Evolutionary conservation across 2,888 invertebrate genomes (phyloP), one percentile per base, ranked within the genome.

Genomic region (Chymomyza caudatula): DNA sequence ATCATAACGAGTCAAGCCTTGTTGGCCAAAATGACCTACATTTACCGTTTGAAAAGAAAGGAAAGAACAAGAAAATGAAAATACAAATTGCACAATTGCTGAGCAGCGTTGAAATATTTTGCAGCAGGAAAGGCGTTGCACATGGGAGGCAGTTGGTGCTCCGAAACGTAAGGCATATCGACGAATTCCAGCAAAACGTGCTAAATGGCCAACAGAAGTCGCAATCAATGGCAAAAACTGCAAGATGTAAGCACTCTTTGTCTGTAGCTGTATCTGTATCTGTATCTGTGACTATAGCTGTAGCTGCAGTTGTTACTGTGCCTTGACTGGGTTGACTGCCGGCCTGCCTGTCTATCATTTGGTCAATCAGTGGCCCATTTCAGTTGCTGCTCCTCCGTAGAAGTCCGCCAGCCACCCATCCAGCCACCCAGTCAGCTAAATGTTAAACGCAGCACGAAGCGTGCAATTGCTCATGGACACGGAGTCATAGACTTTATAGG

Each of bases 181-280:
- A 71, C 62, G 66, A 71, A 74, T 66, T 69, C 65, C 68, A 73
- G 73, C 29, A 20, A 51, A 69, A 78, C 79, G 79, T 79, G 79
- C 77, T 65, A 77, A 82, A 77, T 82, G 71, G 70, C 64, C 73
- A 76, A 77, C 72, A 67, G 67, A 82, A 79, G 63, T 79, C 76
- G 83, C 74, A 79, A 74, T 80, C 80, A 80, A 67, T 74, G 71
- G 74, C 70, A 69, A 82, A n/a, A 82, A 77, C 64, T 17, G 68
- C 70, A 71, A 71, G 71, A 71, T 77, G 72, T 68, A 71, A 69
- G 78, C 69, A 73, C 60, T 62, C 55, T 57, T 17, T 17, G 44
- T 37, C 29, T 47, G 44, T 17, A 2, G 13, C 3, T 37, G 29
- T 37, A 47, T 47, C 44, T 47, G 17, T n/a, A n/a, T n/a, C n/a